Percentiles rank a stretch among this genome's conserved stretches.
These are phyloP conservation scores for Anoplolepis gracilipes DNA, from an alignment of 1,140 invertebrate genomes.

Conservation along the genomic window DNA sequence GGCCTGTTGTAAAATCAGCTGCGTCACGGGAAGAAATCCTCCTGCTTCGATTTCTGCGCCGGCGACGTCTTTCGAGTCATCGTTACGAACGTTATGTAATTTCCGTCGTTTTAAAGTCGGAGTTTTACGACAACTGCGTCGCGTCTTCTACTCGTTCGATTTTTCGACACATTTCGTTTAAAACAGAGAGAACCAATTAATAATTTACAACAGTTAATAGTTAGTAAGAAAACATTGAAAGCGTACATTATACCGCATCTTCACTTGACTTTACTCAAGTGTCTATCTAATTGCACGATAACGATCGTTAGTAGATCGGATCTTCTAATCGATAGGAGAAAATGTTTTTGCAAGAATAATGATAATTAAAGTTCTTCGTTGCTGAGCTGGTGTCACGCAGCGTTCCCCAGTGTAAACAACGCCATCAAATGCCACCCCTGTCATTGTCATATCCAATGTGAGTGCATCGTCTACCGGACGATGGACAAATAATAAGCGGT, in stretches of 20 bases:
- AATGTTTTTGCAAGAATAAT: conserved; percentile 27
- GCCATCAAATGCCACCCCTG: conserved; percentile 24
- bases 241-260: too few relatives aligned
- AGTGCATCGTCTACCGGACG: conserved; percentile 15
- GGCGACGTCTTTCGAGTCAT: conserved; percentile 54
- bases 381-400: conserved; percentile 10
- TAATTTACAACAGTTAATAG: not conserved
- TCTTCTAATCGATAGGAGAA: conserved; percentile 33
- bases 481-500: conserved; percentile 73
- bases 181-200: too few relatives aligned
- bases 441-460: conserved; percentile 17
- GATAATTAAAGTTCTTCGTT: conserved; percentile 65
- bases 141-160: not conserved
- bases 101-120: not conserved
- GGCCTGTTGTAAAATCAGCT: conserved; percentile 39
- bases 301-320: conserved; percentile 1
- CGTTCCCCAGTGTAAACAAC: conserved; percentile 65
- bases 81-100: conserved; percentile 48
- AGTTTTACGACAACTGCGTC: not conserved
- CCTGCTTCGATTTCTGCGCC: conserved; percentile 59
- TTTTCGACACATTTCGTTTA: not conserved
- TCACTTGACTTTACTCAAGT: not conserved
- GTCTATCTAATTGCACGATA: not conserved
- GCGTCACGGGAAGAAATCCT: conserved; percentile 50
- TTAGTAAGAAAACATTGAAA: not conserved